Conservation (phyloP, 2,888 invertebrate species). For the Prosapia bicincta region DNA sequence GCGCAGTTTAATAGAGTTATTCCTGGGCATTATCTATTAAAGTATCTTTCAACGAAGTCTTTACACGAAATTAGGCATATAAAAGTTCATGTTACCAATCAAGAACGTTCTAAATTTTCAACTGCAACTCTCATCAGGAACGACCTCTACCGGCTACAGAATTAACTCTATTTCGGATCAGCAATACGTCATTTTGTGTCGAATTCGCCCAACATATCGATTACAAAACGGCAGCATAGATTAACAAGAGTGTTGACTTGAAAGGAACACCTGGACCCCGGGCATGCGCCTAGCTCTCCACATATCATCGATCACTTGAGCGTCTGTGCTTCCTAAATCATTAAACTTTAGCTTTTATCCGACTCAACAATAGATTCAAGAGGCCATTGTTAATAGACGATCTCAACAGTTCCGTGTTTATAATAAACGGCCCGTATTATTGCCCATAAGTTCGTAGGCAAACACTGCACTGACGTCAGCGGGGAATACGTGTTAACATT, state of each 20-base stretch:
- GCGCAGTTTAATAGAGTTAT: too few relatives aligned
- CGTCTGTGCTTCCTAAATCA: background rate
- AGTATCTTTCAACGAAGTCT: too few relatives aligned
- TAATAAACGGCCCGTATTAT: background rate
- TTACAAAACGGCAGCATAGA: background rate
- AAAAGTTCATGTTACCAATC: too few relatives aligned
- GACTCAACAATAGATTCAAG: background rate
- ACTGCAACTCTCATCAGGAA: too few relatives aligned
- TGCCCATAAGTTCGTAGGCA: background rate
- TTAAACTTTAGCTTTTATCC: background rate
- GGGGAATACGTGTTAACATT: too few relatives aligned
- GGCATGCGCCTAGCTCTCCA: background rate
- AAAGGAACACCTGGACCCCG: background rate
- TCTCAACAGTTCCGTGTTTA: background rate
- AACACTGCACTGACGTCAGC: background rate
- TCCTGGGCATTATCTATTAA: too few relatives aligned
- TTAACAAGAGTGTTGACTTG: background rate
- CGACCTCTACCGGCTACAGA: too few relatives aligned
- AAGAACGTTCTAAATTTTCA: too few relatives aligned
- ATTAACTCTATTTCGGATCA: too few relatives aligned
- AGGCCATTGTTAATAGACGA: background rate
- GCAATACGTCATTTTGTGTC: too few relatives aligned
- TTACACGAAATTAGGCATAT: too few relatives aligned
- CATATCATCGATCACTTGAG: background rate
- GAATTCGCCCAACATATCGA: background rate